Percentiles rank a stretch among this genome's conserved stretches.
Evolutionary conservation across 2,888 invertebrate species (phyloP).

Genomic region (Pseudococcus jackbeardsleyi): DNA sequence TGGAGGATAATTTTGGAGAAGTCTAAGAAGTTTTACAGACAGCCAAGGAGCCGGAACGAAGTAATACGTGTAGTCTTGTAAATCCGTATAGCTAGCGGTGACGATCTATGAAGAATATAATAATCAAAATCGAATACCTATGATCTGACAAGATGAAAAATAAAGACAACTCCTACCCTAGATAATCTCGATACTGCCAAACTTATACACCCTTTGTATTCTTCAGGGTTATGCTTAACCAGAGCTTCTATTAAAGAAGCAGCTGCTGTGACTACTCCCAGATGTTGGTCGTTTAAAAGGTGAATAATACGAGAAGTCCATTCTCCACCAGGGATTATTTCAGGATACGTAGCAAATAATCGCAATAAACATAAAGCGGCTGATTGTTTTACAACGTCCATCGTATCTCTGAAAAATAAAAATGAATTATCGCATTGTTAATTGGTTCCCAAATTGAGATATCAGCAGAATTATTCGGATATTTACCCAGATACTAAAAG

Average conservation of each 20-base stretch:
- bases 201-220: constrained; percentile 99
- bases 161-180: constrained; percentile 74
- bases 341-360: constrained; percentile 93
- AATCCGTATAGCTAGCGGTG: constrained; percentile 97
- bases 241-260: constrained; percentile 97
- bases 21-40: constrained; percentile 94
- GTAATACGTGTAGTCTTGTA: constrained; percentile 99
- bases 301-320: constrained; percentile 99
- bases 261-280: constrained; percentile 99
- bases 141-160: background rate
- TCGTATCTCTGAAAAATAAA: constrained; percentile 83
- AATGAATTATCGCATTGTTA: background rate
- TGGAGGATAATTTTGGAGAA: constrained; percentile 98
- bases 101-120: constrained; percentile 80
- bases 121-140: constrained; percentile 14
- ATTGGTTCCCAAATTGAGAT: background rate
- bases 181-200: constrained; percentile 97
- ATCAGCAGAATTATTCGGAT: background rate
- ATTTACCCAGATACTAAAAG: constrained; percentile 92
- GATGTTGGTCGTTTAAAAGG: constrained; percentile 97
- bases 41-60: constrained; percentile 99
- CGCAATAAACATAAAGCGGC: constrained; percentile 96
- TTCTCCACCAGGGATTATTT: constrained; percentile 96
- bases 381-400: constrained; percentile 99
- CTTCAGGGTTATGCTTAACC: constrained; percentile 98